Conservation (phyloP, 2,113 vertebrate genomes). For the Pycnonotus jocosus region DNA sequence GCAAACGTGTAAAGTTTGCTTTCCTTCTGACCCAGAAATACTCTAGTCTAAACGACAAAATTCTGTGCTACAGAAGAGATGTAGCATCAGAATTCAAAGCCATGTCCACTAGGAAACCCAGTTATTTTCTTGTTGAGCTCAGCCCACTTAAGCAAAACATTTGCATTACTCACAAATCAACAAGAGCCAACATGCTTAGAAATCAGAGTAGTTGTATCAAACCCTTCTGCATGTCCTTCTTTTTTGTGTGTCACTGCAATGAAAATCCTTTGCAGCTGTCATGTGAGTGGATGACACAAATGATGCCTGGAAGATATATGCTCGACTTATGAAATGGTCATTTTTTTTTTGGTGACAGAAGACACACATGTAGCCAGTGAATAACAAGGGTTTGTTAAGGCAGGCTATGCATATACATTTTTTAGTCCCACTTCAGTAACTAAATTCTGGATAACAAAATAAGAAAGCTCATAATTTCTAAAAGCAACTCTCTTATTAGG, state of each 20-base stretch:
- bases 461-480: neutral
- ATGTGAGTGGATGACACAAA: neutral
- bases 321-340: conserved; percentile 3
- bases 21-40: neutral
- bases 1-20: neutral
- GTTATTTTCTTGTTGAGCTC: neutral
- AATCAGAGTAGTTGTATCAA: neutral
- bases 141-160: neutral
- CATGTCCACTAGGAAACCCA: neutral
- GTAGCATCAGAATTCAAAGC: neutral
- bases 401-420: neutral
- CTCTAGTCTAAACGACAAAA: neutral
- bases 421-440: neutral
- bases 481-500: neutral
- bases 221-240: neutral
- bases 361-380: neutral
- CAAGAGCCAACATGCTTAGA: neutral
- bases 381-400: neutral
- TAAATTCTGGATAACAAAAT: neutral
- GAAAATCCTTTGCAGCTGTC: conserved; percentile 9
- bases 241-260: neutral
- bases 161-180: neutral
- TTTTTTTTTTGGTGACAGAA: neutral
- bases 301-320: neutral
- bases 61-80: neutral